Base-by-base conservation (phyloP, 2,888 invertebrate genomes). In the Oscheius sp. region DNA sequence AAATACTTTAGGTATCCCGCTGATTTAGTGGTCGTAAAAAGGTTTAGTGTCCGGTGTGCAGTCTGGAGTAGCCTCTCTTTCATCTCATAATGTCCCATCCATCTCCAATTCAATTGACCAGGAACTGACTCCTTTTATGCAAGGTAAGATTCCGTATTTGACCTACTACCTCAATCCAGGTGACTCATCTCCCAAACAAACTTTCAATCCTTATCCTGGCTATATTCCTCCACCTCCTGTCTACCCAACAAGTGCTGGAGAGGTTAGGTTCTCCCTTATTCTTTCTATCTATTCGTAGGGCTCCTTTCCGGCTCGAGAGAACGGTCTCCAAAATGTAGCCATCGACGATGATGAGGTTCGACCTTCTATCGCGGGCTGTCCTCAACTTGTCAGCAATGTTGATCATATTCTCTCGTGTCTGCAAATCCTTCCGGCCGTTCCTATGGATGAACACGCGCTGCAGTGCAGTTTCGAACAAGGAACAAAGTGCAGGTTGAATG, bases 211-310 rank as follows among this genome's bases (percentile, higher is more conserved):
- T 8, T 78, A 78, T 61, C 78, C 78, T 6, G 78, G 78, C 14
- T 78, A 78, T 57, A 72, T 78, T 36, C 73, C 78, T n/a, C 78
- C 78, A 14, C 75, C 75, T 2, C 70, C 74, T 1, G 73, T 68
- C 22, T 47, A 22, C 14, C 20, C 57, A 36, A 26, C 47, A 32
- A 47, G 17, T 28, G 26, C 38, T n/a, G 44, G 36, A 28, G n/a
- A 36, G n/a, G 64, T 50, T 30, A n/a, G n/a, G n/a, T n/a, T n/a
- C n/a, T n/a, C n/a, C n/a, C n/a, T n/a, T n/a, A n/a, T n/a, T n/a
- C n/a, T n/a, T n/a, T n/a, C n/a, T 32, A n/a, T n/a, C 33, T 30
- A 49, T n/a, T 17, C 32, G 14, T 28, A 47, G 44, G 12, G 20
- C 20, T 26, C 36, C 4, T 24, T 44, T 22, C 41, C 59, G 12